Conservation (phyloP, 1,140 invertebrate genomes). For the Drosophila guanche region DNA sequence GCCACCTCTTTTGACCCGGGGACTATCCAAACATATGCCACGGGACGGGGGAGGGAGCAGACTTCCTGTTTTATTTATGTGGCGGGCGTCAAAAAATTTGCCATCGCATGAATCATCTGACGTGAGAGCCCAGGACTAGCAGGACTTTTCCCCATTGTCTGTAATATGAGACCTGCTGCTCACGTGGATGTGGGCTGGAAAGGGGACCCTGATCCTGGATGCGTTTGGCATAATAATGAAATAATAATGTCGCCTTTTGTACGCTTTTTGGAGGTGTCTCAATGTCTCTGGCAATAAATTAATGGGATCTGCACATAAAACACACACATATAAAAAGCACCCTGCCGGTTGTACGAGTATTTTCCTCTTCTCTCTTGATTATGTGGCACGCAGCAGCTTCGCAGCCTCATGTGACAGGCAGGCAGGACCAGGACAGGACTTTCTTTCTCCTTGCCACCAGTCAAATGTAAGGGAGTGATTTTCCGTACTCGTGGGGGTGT, state of each 20-base stretch:
- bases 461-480: conserved; percentile 19
- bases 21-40: conserved; percentile 68
- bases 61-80: conserved; percentile 66
- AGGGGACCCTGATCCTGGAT: conserved; percentile 41
- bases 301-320: conserved; percentile 69
- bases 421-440: not conserved
- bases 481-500: not conserved
- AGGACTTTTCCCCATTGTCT: conserved; percentile 3
- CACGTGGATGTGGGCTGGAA: conserved; percentile 30
- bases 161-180: conserved; percentile 37
- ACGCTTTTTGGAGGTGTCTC: conserved; percentile 67
- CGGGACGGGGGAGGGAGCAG: not conserved
- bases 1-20: conserved; percentile 29
- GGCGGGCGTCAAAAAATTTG: conserved; percentile 73
- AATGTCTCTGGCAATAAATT: conserved; percentile 71
- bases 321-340: conserved; percentile 59
- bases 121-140: conserved; percentile 12
- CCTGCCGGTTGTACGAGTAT: conserved; percentile 39
- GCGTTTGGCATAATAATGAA: conserved; percentile 82
- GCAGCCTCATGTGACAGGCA: conserved; percentile 15
- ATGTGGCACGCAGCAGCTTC: conserved; percentile 53
- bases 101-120: conserved; percentile 70
- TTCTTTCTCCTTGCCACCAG: conserved; percentile 45
- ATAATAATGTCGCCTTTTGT: conserved; percentile 82
- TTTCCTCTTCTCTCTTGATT: conserved; percentile 56